Evolutionary conservation across 2,797 vertebrate genomes (phyloP), one percentile per base, ranked within the genome.

Genomic region (Megaceryle alcyon): DNA sequence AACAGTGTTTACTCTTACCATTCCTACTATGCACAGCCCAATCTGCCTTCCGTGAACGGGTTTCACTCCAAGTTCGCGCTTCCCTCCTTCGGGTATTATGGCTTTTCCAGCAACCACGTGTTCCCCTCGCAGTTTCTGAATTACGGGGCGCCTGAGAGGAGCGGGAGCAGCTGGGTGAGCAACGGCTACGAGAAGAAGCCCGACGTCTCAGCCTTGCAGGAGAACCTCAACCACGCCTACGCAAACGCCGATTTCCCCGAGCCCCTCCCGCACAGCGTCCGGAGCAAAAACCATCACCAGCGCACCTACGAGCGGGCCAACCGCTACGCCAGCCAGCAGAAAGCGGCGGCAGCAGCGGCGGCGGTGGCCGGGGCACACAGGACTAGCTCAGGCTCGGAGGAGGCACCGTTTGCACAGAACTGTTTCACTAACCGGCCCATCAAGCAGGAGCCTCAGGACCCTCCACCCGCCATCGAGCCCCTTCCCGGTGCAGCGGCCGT

Each of bases 11-110:
- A 99, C 96, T 98, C 99, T 91, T 99, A 98, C 96, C 98, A 99
- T 97, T 98, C 98, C 96, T 99, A 98, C 99, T 99, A 99, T 99
- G 99, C 99, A 99, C 99, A 99, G 98, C 98, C 99, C 97, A 98
- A 98, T 98, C 98, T 99, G 93, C 98, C 98, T 98, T 98, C 98
- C 41, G 94, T 99, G 94, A 99, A 99, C 8, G 99, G 99, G 97
- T 99, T 99, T 98, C 99, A 99, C 97, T 98, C 99, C 90, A 99
- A 98, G 97, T 98, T 99, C 43, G 90, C 99, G 37, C 98, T 99
- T 93, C 99, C 98, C 69, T 99, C 99, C 41, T 98, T 98, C 5
- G 98, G 98, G 94, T 99, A 99, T 96, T 99, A 99, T 33, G 98
- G 98, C 96, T 99, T 99, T 94, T 97, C 99, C 94, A 97, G 98